These are phyloP conservation scores for Xanthia togata DNA, from an alignment of 2,888 invertebrate genomes.

Conservation along the genomic window DNA sequence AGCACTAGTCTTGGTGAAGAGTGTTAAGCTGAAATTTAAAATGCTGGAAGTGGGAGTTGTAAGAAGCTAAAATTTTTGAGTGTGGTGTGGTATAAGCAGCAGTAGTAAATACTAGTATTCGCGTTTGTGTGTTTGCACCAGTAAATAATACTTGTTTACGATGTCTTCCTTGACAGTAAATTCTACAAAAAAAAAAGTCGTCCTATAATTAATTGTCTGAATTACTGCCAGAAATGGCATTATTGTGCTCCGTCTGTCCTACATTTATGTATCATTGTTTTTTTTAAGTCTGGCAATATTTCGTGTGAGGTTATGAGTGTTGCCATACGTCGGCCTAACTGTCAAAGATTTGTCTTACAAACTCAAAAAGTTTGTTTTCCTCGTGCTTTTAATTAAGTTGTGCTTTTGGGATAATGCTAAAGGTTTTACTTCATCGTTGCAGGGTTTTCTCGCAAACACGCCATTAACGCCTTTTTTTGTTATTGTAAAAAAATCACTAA, in stretches of 20 bases:
- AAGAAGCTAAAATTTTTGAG: neutral
- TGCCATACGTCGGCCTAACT: neutral
- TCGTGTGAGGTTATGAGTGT: slow-evolving; percentile 3
- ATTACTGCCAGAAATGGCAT: neutral
- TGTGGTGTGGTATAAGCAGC: slow-evolving; percentile 7
- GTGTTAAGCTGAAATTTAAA: neutral
- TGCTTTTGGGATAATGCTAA: slow-evolving; percentile 30
- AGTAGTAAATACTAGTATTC: slow-evolving; percentile 19
- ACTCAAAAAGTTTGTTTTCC: neutral
- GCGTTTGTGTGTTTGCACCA: slow-evolving; percentile 13
- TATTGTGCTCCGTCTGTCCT: neutral
- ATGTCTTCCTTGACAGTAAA: neutral
- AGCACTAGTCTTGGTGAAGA: neutral
- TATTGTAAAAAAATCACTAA: slow-evolving; percentile 39
- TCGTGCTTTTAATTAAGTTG: neutral
- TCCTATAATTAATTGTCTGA: neutral
- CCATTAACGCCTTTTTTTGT: slow-evolving; percentile 40
- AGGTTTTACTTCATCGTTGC: slow-evolving; percentile 33
- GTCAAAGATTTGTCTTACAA: slow-evolving; percentile 7
- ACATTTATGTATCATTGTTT: neutral
- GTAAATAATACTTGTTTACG: neutral
- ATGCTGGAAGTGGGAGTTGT: neutral
- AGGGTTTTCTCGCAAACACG: slow-evolving; percentile 41
- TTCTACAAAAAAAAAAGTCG: neutral
- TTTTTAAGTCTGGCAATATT: slow-evolving; percentile 28